phyloP scores from a whole-genome alignment of 2,888 invertebrate species.

The Amphipyra berbera region DNA sequence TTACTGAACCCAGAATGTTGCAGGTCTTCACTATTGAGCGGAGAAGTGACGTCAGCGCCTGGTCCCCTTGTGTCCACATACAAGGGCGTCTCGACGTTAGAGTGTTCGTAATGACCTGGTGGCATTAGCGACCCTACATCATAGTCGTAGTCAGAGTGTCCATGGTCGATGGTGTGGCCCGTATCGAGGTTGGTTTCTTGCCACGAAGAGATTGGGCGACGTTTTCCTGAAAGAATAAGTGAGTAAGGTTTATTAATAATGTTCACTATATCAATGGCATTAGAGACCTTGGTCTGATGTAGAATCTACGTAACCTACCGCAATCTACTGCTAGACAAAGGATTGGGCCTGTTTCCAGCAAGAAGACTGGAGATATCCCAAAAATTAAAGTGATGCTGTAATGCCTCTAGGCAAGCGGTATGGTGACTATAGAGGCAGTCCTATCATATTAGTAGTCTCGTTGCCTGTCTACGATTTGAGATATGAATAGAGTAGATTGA shows the following conservation, averaged over 20 bases:
- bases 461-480: too few relatives aligned
- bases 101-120: conserved; percentile 76
- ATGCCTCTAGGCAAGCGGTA: too few relatives aligned
- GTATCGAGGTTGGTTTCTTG: conserved; percentile 97
- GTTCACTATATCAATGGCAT: too few relatives aligned
- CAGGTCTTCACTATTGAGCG: conserved; percentile 82
- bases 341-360: too few relatives aligned
- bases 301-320: too few relatives aligned
- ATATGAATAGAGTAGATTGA: too few relatives aligned
- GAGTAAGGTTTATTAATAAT: neutral
- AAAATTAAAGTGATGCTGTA: too few relatives aligned
- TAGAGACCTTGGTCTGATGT: neutral
- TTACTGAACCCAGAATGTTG: conserved; percentile 81
- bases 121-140: conserved; percentile 68
- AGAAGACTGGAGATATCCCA: too few relatives aligned
- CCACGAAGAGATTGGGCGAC: conserved; percentile 93
- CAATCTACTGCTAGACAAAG: too few relatives aligned
- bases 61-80: conserved; percentile 92
- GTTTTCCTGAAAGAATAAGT: conserved; percentile 67
- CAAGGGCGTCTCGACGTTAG: conserved; percentile 89
- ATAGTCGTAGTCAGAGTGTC: conserved; percentile 84
- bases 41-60: conserved; percentile 76
- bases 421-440: too few relatives aligned
- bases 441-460: too few relatives aligned
- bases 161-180: conserved; percentile 93